phyloP scores from a whole-genome alignment of 2,888 invertebrate species.

The Cyaniris semiargus region DNA sequence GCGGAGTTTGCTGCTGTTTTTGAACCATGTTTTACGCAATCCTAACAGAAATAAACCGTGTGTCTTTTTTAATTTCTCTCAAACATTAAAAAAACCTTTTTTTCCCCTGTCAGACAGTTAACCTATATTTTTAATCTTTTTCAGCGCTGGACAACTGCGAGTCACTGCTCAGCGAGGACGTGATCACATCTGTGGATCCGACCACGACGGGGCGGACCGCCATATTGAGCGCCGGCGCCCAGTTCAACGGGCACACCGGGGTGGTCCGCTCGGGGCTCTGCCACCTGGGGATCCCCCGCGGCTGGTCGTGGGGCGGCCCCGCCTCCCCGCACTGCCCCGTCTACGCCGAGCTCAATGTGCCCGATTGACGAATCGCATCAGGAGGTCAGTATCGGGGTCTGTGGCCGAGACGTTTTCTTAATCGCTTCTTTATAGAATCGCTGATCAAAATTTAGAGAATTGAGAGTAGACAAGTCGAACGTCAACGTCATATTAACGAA shows the following conservation, averaged over 20 bases:
- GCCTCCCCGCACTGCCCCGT: slow-evolving; percentile 88
- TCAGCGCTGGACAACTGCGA: slow-evolving; percentile 62
- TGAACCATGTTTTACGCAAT: no score
- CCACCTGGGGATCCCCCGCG: slow-evolving; percentile 89
- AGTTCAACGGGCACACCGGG: slow-evolving; percentile 79
- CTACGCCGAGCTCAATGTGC: slow-evolving; percentile 84
- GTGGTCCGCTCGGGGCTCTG: slow-evolving; percentile 86
- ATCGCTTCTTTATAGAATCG: no score
- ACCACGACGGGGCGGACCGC: slow-evolving; percentile 55
- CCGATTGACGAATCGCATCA: slow-evolving; percentile 63
- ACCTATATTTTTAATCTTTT: slow-evolving; percentile 41
- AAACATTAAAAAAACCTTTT: no score
- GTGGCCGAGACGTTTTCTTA: no score
- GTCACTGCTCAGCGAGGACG: slow-evolving; percentile 59
- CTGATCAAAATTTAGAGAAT: no score
- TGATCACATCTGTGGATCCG: slow-evolving; percentile 60
- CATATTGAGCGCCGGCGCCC: slow-evolving; percentile 57
- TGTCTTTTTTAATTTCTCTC: no score
- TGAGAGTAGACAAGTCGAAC: no score
- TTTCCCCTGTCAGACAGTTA: not conserved
- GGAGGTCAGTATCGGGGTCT: slow-evolving; percentile 37
- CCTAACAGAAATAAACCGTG: no score
- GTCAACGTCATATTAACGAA: no score
- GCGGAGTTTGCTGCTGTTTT: no score
- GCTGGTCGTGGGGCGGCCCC: slow-evolving; percentile 91